phyloP scores from a whole-genome alignment of 2,797 vertebrate species.

The Lacerta bilineata region DNA sequence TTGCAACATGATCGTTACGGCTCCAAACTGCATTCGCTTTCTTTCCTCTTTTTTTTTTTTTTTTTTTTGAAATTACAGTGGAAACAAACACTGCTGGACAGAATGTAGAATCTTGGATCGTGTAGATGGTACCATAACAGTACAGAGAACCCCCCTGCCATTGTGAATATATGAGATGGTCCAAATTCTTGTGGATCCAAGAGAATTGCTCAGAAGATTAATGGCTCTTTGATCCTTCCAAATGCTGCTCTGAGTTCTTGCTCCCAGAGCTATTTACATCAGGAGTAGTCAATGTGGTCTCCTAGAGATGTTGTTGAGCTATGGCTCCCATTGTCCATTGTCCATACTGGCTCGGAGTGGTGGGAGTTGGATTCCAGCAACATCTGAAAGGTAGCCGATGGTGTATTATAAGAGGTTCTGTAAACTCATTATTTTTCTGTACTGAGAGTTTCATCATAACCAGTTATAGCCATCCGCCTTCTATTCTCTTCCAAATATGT shows the following conservation, averaged over 20 bases:
- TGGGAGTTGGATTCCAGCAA: no score
- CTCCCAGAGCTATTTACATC: not conserved
- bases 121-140: not conserved
- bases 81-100: not conserved
- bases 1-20: no score
- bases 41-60: no score
- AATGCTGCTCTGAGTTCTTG: not conserved
- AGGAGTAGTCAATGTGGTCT: no score
- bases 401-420: not conserved
- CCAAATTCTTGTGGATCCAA: not conserved
- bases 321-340: no score
- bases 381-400: not conserved
- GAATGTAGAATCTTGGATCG: not conserved
- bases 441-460: constrained; percentile 11
- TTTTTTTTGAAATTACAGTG: no score
- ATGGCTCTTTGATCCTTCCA: not conserved
- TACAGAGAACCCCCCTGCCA: not conserved
- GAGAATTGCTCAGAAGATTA: not conserved
- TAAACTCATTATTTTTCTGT: not conserved
- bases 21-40: not conserved
- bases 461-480: not conserved
- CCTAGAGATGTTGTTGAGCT: no score
- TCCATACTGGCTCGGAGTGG: no score
- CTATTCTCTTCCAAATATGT: constrained; percentile 14
- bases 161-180: not conserved